A percentile compares a stretch with the other conserved stretches of the same genome.
These are phyloP conservation scores for Hydroisotoma schaefferi DNA, from an alignment of 2,888 invertebrate species.

Conservation along the genomic window DNA sequence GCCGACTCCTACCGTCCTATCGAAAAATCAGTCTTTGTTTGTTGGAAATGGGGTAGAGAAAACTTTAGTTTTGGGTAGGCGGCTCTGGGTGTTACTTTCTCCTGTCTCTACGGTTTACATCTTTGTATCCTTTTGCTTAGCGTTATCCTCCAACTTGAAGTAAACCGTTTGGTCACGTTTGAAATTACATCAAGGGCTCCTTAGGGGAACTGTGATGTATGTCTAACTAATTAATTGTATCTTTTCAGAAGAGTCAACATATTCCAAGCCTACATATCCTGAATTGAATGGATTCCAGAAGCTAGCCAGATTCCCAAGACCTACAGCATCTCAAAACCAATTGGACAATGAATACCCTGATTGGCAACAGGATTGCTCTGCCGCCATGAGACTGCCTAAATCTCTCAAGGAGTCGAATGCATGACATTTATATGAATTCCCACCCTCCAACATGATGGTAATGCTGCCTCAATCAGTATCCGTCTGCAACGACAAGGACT, in stretches of 20 bases:
- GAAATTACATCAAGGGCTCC: too few species aligned
- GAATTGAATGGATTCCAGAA: conserved; percentile 47
- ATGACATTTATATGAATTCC: conserved; percentile 34
- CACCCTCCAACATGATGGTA: conserved; percentile 16
- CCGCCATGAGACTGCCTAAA: conserved; percentile 46
- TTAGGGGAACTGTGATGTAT: too few species aligned
- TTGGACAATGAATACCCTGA: conserved; percentile 47
- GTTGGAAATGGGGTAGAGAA: too few species aligned
- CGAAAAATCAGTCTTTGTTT: too few species aligned
- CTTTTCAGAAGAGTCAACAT: conserved; percentile 41
- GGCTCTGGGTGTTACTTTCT: too few species aligned
- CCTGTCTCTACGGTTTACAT: too few species aligned
- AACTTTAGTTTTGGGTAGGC: too few species aligned
- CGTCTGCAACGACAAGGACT: conserved; percentile 10
- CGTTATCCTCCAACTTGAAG: too few species aligned
- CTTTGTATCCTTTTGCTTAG: too few species aligned
- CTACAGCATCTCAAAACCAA: conserved; percentile 44
- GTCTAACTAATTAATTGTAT: too few species aligned
- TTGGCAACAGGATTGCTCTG: conserved; percentile 43
- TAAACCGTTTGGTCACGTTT: too few species aligned
- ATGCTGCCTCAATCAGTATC: not conserved
- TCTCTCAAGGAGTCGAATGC: conserved; percentile 48
- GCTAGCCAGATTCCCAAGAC: conserved; percentile 41
- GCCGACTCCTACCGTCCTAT: too few species aligned
- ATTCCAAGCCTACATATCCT: conserved; percentile 41